Evolutionary conservation across 2,888 invertebrate genomes (phyloP), one percentile per base, ranked within the genome.

Genomic region (Chymomyza caudatula): DNA sequence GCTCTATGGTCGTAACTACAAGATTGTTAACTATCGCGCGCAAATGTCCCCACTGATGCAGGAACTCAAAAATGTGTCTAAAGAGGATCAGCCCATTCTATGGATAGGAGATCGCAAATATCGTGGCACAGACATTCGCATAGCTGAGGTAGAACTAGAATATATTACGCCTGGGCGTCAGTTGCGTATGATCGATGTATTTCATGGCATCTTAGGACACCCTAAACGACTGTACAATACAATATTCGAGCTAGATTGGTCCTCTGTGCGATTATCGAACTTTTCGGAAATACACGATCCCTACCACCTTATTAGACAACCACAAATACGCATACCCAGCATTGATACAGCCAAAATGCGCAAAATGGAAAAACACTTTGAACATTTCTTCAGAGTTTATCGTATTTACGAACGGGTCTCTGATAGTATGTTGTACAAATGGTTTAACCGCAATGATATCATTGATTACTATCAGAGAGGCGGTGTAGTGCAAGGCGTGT

Each of bases 41-140:
- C 90, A 90, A 66, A 68, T 77, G 4, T 90, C 90, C 1, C 90
- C 90, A 0, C 68, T 90, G 2, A 76, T 89, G 15, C 85, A 88
- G 68, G 90, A 90, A 44, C 65, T 90, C 4, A 49, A 69, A 25
- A 74, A 74, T 63, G 74, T 89, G 2, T 22, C 64, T 8, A 70
- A 74, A 0, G 71, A 83, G 53, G 86, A 90, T 77, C 59, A 80
- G 11, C 88, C 89, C 2, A 74, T 90, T 8, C 67, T 90, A 43
- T 90, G 89, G 89, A 87, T 89, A n/a, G 89, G 90, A 0, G 79
- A 87, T 37, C 86, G 88, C 2, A 89, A 88, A 68, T 90, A 90
- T 74, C 86, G 87, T 2, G 90, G 90, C 20, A 88, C 77, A 3
- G 85, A 90, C 71, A 62, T 67, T 8, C 86, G 89, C 17, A 80